These are phyloP conservation scores for Drosophila elegans DNA, from an alignment of 1,140 invertebrate species.

Conservation along the genomic window DNA sequence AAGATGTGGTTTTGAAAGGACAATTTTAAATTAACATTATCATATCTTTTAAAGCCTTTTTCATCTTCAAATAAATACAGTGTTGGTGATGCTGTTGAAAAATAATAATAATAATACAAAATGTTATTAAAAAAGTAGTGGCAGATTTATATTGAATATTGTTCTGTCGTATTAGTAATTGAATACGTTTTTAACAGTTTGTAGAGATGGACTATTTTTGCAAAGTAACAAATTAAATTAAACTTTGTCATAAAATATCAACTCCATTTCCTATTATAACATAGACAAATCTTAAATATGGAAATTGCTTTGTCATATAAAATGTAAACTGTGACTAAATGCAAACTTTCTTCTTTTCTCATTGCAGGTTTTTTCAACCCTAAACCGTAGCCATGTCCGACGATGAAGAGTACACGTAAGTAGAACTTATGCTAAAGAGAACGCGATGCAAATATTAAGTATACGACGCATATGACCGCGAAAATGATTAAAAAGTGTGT, in stretches of 20 bases:
- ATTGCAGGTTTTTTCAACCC: conserved; percentile 86
- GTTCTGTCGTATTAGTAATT: too few species aligned
- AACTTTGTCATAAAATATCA: too few species aligned
- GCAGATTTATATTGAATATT: too few species aligned
- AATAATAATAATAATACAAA: too few species aligned
- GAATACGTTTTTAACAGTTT: too few species aligned
- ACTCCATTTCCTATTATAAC: too few species aligned
- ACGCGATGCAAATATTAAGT: conserved; percentile 31
- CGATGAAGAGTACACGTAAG: conserved; percentile 91
- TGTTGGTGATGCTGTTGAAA: too few species aligned
- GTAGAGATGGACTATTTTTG: too few species aligned
- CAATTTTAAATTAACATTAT: not conserved
- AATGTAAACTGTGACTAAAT: not conserved
- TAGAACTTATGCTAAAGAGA: conserved; percentile 17
- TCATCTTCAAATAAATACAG: not conserved
- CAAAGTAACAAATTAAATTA: too few species aligned
- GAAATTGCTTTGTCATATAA: too few species aligned
- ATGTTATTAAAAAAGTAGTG: too few species aligned
- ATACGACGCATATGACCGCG: conserved; percentile 32
- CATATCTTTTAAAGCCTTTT: not conserved
- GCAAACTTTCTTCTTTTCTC: conserved; percentile 1
- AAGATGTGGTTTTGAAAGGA: not conserved
- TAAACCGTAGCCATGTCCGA: conserved; percentile 89
- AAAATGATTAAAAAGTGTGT: not conserved
- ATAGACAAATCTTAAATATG: not conserved